phyloP scores from a whole-genome alignment of 1,140 invertebrate species.

The Drosophila nannoptera region DNA sequence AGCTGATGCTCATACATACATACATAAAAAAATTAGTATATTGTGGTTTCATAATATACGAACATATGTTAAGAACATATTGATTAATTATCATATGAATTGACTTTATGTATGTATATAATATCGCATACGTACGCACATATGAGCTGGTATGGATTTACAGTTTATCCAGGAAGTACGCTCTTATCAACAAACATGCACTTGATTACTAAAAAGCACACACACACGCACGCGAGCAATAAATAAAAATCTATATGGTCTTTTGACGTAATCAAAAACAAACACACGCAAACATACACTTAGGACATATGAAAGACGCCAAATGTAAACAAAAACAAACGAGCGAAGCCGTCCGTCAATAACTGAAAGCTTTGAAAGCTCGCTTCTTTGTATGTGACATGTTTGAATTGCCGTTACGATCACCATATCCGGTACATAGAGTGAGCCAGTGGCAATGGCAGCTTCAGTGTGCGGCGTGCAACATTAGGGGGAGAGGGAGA shows the following conservation, averaged over 20 bases:
- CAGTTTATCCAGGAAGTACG: too few relatives aligned
- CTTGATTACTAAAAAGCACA: neutral
- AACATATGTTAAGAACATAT: neutral
- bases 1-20: conserved; percentile 10
- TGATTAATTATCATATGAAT: neutral
- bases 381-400: neutral
- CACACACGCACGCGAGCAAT: conserved; percentile 10
- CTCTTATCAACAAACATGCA: neutral
- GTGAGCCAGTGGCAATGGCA: too few relatives aligned
- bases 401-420: too few relatives aligned
- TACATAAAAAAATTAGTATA: conserved; percentile 3
- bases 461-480: too few relatives aligned
- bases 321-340: conserved; percentile 30
- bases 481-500: too few relatives aligned
- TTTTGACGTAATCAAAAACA: conserved; percentile 15
- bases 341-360: conserved; percentile 4
- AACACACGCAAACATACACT: conserved; percentile 8
- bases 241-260: neutral
- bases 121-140: neutral
- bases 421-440: too few relatives aligned
- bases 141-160: too few relatives aligned
- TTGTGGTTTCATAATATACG: neutral
- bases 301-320: conserved; percentile 29
- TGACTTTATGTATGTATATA: neutral
- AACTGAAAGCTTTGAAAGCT: conserved; percentile 16